Evolutionary conservation across 2,888 invertebrate species (phyloP).

Genomic region (Thalpophila matura): DNA sequence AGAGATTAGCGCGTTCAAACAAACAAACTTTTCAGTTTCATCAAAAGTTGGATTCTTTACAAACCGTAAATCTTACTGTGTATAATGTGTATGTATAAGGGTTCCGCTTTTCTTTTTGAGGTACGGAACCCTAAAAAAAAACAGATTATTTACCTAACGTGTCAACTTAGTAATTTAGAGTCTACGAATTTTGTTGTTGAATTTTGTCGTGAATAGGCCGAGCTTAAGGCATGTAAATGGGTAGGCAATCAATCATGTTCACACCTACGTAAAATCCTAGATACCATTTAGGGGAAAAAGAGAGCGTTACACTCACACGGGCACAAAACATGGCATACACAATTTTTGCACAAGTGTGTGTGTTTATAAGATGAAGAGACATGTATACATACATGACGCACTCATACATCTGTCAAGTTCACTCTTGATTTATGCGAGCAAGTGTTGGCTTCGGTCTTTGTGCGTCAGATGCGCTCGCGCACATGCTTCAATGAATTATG

Average conservation of each 20-base stretch:
- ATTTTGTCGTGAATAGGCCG: constrained; percentile 7
- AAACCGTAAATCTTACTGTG: too few species aligned
- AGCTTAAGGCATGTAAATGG: constrained; percentile 24
- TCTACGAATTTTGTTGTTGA: neutral
- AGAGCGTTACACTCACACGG: constrained; percentile 37
- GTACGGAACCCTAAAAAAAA: too few species aligned
- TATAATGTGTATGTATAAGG: too few species aligned
- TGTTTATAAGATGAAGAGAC: constrained; percentile 49
- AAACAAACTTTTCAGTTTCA: too few species aligned
- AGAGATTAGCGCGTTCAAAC: too few species aligned
- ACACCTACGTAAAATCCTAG: constrained; percentile 44
- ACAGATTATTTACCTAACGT: neutral
- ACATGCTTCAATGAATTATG: constrained; percentile 32
- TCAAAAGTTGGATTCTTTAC: too few species aligned
- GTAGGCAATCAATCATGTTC: constrained; percentile 34
- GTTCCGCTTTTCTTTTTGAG: too few species aligned
- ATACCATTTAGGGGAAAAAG: constrained; percentile 47
- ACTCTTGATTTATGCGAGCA: constrained; percentile 78
- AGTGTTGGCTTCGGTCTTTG: constrained; percentile 65
- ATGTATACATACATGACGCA: constrained; percentile 52
- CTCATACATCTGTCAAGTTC: constrained; percentile 75
- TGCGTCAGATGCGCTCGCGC: constrained; percentile 59
- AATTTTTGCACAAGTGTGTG: neutral
- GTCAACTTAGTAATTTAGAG: neutral
- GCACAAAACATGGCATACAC: constrained; percentile 2